Evolutionary conservation across 1,140 invertebrate species (phyloP), one percentile per base, ranked within the genome.

Genomic region (Drosophila bipectinata): DNA sequence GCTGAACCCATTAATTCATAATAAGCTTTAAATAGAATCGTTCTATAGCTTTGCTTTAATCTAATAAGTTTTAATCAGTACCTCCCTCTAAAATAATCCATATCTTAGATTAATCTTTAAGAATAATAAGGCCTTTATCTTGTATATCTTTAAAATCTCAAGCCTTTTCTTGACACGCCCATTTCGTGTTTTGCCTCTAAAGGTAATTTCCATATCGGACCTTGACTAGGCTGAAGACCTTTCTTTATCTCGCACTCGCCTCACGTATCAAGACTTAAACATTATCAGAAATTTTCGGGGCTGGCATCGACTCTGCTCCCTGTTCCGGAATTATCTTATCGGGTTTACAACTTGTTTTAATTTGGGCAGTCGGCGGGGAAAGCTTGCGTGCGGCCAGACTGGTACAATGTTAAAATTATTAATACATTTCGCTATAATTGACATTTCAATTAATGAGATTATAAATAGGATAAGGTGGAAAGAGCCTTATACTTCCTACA

Each of bases 401-500:
- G 34, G 34, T 37, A 37, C 34, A 37, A 37, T 37, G 34, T n/a
- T 37, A 37, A 37, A 37, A 12, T n/a, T 37, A 37, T 37, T 37
- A 37, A 37, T 37, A 37, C 34, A 37, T 37, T 37, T 37, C 34
- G 4, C 10, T 37, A 37, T 37, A 37, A 37, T 37, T 37, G 34
- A 37, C 10, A 37, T 4, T 37, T 4, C 3, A 37, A 37, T 37
- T 12, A 32, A 37, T 4, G 34, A 1, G 34, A 37, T 37, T 12
- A 37, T n/a, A 12, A 4, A 4, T n/a, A 12, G 34, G 10, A 10
- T 12, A 37, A 37, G 10, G 8, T 8, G 32, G 8, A 10, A 3
- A 3, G 32, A 32, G 1, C 32, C 32, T 10, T 9, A 32, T 9
- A 32, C 2, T 32, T 32, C 2, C 32, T 32, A 32, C 32, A 30